Base-by-base conservation (phyloP, 2,797 vertebrate genomes). In the Cossypha polioptera region DNA sequence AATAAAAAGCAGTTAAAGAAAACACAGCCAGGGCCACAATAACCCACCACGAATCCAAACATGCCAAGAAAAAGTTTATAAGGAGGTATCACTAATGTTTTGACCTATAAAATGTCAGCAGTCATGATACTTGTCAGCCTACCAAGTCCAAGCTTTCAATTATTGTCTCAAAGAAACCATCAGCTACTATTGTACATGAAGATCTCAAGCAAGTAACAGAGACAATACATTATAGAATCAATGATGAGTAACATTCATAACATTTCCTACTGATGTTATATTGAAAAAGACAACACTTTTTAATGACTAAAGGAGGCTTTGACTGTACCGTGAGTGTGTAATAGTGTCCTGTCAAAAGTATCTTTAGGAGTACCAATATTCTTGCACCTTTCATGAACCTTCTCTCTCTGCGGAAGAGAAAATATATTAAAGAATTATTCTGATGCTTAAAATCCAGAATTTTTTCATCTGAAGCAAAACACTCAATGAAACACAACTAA, bases 311-410 rank as follows among this genome's bases (percentile, higher is more conserved):
- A 84, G 50, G 67, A 77, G 82, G 93, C 69, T 59, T 88, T 43
- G 38, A 94, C 68, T 95, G 71, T 98, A 99, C 99, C 99, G 25
- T 99, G 98, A 95, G 98, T 98, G 93, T 98, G 97, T 95, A 98
- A 98, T 91, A 99, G 95, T 94, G 98, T 97, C 17, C 98, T 97
- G 48, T 99, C 98, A 65, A 98, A 98, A 38, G 98, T 98, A 83
- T 99, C 99, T 98, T 99, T 99, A 96, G 97, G 97, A 86, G 98
- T 98, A 98, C 98, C 99, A 97, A 99, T 98, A 65, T 94, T 98
- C 98, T 99, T 99, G 97, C 98, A 99, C 88, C 98, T 98, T 87
- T 99, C 99, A 61, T 99, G 99, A 98, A 98, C 98, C 96, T 98
- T 98, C 97, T 99, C 99, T 97, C 98, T 98, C 99, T 99, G 95